phyloP scores from a whole-genome alignment of 2,113 vertebrate genomes.

The Pluvianellus socialis region DNA sequence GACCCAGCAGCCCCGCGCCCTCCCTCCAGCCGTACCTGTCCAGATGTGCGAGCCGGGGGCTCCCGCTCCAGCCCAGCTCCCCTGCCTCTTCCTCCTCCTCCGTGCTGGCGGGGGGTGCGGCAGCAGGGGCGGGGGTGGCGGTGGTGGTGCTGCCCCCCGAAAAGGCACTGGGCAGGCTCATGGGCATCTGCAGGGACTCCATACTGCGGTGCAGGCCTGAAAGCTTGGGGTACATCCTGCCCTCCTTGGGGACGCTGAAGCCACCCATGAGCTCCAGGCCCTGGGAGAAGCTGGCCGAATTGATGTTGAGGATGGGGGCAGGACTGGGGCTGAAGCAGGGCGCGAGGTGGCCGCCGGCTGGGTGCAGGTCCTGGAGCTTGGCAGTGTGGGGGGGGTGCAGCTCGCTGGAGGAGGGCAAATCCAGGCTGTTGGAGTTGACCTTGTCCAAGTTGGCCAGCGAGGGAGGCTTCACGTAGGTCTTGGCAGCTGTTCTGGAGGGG shows the following conservation, averaged over 20 bases:
- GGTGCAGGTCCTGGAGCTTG: constrained; percentile 84
- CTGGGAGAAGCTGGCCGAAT: constrained; percentile 88
- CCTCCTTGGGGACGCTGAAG: constrained; percentile 77
- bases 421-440: constrained; percentile 88
- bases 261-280: constrained; percentile 83
- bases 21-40: constrained; percentile 69
- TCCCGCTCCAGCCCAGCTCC: constrained; percentile 77
- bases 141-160: constrained; percentile 70
- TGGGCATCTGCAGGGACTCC: constrained; percentile 91
- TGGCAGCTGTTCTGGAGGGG: constrained; percentile 78
- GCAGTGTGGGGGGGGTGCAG: constrained; percentile 75
- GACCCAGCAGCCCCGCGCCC: neutral
- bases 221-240: constrained; percentile 88
- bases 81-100: constrained; percentile 69
- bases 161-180: constrained; percentile 86
- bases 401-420: constrained; percentile 80
- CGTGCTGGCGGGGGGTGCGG: constrained; percentile 4
- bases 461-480: constrained; percentile 87
- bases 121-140: constrained; percentile 47
- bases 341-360: constrained; percentile 48
- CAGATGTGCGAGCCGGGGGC: constrained; percentile 69
- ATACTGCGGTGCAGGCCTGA: constrained; percentile 92
- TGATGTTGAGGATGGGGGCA: constrained; percentile 92
- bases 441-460: constrained; percentile 89
- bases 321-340: constrained; percentile 90